Conservation (phyloP, 37 sponge, comb jelly and placozoan genomes). For the Aphrocallistes beatrix region DNA sequence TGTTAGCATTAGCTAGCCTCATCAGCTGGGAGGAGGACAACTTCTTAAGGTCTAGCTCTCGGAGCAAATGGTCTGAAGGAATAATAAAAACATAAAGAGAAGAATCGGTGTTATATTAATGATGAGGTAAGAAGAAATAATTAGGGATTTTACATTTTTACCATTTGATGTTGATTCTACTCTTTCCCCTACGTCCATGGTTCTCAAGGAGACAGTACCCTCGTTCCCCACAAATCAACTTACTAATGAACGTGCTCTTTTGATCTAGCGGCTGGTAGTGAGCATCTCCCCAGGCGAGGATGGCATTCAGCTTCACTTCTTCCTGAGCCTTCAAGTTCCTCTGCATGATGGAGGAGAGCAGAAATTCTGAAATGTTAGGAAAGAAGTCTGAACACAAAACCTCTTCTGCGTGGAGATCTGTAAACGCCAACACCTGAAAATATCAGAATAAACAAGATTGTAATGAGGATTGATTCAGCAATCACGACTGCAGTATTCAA, state of each 20-base stretch:
- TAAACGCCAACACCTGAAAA: conserved; percentile 46
- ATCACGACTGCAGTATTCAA: background rate
- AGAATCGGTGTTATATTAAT: background rate
- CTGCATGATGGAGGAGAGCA: conserved; percentile 7
- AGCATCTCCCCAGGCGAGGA: conserved; percentile 73
- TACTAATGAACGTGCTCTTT: background rate
- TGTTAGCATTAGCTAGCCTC: conserved; percentile 68
- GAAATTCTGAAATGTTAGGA: background rate
- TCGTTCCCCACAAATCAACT: no score
- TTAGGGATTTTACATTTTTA: no score
- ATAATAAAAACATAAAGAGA: conserved; percentile 9
- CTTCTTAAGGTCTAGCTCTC: background rate
- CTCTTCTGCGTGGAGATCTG: conserved; percentile 51
- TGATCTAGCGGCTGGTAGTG: conserved; percentile 26
- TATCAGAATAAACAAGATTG: background rate
- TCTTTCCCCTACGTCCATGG: no score
- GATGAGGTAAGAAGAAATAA: no score
- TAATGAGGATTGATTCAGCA: background rate
- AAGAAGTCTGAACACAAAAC: conserved; percentile 37
- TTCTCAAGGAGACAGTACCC: no score
- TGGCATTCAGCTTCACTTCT: conserved; percentile 71
- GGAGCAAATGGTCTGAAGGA: conserved; percentile 4
- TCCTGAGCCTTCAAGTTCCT: conserved; percentile 21
- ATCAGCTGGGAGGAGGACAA: conserved; percentile 22
- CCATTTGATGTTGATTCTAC: no score